A percentile compares a stretch with the other conserved stretches of the same genome.
These are phyloP conservation scores for Spodoptera picta DNA, from an alignment of 2,888 invertebrate species.

Conservation along the genomic window DNA sequence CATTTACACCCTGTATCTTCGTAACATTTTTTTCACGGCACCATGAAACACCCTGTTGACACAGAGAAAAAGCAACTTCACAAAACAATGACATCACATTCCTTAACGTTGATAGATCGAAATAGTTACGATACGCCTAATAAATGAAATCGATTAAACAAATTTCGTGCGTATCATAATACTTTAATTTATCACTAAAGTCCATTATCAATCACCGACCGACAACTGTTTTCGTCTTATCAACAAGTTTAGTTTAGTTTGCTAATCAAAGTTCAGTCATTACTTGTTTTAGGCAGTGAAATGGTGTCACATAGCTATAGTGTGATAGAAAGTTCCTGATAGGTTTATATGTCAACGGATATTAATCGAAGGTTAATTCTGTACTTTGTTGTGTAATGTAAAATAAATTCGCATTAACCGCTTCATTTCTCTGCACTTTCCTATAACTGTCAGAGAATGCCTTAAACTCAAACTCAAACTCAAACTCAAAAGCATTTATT, in stretches of 20 bases:
- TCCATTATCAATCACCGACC: slow-evolving; percentile 57
- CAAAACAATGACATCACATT: slow-evolving; percentile 11
- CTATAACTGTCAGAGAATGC: too few species aligned
- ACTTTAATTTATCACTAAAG: slow-evolving; percentile 37
- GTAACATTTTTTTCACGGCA: too few species aligned
- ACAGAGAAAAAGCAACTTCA: neutral
- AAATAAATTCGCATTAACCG: too few species aligned
- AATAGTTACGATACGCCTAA: slow-evolving; percentile 33
- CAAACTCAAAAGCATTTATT: too few species aligned
- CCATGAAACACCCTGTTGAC: too few species aligned
- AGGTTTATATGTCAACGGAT: neutral
- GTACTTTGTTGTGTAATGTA: too few species aligned
- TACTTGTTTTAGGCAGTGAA: slow-evolving; percentile 51
- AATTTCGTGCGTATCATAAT: slow-evolving; percentile 34
- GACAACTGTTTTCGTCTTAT: slow-evolving; percentile 48
- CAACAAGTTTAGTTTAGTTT: slow-evolving; percentile 58
- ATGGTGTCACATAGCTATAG: slow-evolving; percentile 24
- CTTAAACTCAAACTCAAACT: too few species aligned
- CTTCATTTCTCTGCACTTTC: too few species aligned
- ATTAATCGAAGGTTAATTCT: neutral
- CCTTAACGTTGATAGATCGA: slow-evolving; percentile 27
- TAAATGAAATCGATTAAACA: slow-evolving; percentile 36
- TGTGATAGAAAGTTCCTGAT: slow-evolving; percentile 15
- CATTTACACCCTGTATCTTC: too few species aligned
- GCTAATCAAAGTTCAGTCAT: slow-evolving; percentile 64